Evolutionary conservation across 2,797 vertebrate species (phyloP), one percentile per base, ranked within the genome.

Genomic region (Sebastes dallii): DNA sequence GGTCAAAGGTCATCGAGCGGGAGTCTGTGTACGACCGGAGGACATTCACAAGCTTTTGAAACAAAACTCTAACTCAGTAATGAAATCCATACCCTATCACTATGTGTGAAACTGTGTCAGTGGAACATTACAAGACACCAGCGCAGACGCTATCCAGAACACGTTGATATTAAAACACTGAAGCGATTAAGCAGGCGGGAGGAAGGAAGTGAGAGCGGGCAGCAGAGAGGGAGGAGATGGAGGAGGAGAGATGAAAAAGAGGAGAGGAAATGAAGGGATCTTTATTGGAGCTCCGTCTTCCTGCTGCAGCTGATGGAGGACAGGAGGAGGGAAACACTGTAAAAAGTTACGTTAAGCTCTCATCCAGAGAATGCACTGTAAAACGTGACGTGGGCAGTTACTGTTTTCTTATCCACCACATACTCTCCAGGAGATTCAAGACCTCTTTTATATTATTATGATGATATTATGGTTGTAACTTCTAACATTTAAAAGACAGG

Each of bases 181-280:
- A 79, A 79, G 36, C 24, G 25, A 77, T 86, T 71, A 72, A 66
- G 54, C 54, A 77, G 62, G 66, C 32, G 18, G 24, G 29, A 2
- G 32, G 86, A 59, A 79, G 79, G 87, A 83, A 89, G 86, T 83
- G 70, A 75, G 83, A 56, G 62, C 85, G 89, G 89, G 94, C 93
- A 90, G 95, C 94, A 74, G 67, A 55, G 90, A 81, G 92, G 92
- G 94, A 94, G 94, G 60, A 70, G 42, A 69, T 93, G 83, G 86
- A 84, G 91, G 83, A 92, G 92, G 95, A 95, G 74, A 73, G 84
- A 86, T 87, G 84, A 88, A 88, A 90, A 86, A 66, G 82, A 81
- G 62, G 75, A 64, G 73, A 88, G 90, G 95, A 96, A 96, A 96
- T 95, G 92, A 96, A 95, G 68, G 86, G 82, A 80, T 86, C 71